Evolutionary conservation across 2,888 invertebrate species (phyloP).

Genomic region (Neoascia interrupta): DNA sequence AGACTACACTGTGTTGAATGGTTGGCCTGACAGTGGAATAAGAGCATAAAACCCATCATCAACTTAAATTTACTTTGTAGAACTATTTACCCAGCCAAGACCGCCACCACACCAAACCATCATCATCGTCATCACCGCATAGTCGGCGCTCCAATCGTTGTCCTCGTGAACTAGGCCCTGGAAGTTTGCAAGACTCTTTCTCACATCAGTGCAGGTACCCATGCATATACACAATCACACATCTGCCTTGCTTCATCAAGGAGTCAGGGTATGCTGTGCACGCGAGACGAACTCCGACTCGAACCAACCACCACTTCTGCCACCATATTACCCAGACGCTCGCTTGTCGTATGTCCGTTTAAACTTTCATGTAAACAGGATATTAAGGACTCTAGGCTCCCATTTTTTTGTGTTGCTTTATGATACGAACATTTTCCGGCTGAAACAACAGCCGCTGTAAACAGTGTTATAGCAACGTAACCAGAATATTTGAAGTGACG

Average conservation of each 20-base stretch:
- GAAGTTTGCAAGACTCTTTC: slow-evolving; percentile 8
- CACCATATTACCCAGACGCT: background rate
- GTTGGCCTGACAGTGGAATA: too few relatives aligned
- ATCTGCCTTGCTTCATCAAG: too few relatives aligned
- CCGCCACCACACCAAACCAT: slow-evolving; percentile 17
- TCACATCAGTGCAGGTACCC: background rate
- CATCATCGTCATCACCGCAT: background rate
- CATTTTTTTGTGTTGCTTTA: slow-evolving; percentile 23
- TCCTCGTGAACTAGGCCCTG: slow-evolving; percentile 34
- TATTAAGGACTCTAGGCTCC: slow-evolving; percentile 43
- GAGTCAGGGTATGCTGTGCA: slow-evolving; percentile 3
- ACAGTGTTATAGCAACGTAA: background rate
- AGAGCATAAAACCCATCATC: slow-evolving; percentile 13
- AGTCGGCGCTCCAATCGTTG: background rate
- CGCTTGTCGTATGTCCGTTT: slow-evolving; percentile 40
- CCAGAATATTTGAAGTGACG: slow-evolving; percentile 11
- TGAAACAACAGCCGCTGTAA: slow-evolving; percentile 20
- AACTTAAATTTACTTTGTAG: slow-evolving; percentile 38
- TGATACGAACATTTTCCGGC: slow-evolving; percentile 31
- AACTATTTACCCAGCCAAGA: slow-evolving; percentile 46
- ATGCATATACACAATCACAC: background rate
- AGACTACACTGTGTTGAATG: too few relatives aligned
- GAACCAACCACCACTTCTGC: background rate
- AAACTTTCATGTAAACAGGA: slow-evolving; percentile 58
- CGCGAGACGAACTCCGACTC: slow-evolving; percentile 2